A percentile compares a stretch with the other conserved stretches of the same genome.
Conservation (phyloP, 2,797 vertebrate genomes). For the Propithecus perrieri region DNA sequence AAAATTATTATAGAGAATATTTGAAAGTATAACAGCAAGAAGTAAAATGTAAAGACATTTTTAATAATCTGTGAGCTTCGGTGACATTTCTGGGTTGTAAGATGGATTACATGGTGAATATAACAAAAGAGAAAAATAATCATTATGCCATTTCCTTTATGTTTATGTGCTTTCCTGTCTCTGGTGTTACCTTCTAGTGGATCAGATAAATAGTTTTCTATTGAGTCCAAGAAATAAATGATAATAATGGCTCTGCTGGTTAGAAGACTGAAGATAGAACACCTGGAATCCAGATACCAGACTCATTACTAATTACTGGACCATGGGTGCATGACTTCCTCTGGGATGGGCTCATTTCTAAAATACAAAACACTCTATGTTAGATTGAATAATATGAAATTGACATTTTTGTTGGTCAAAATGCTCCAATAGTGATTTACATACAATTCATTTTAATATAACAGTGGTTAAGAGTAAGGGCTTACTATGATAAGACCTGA, state of each 20-base stretch:
- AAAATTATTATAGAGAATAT: not conserved
- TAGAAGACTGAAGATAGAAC: not conserved
- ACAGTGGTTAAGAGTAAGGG: not conserved
- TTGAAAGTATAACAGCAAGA: not conserved
- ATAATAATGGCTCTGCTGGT: not conserved
- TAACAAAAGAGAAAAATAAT: not conserved
- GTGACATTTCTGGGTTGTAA: not conserved
- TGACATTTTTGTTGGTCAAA: constrained; percentile 16
- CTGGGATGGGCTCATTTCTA: not conserved
- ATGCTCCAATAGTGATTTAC: not conserved
- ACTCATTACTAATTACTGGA: not conserved
- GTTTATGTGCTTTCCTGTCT: not conserved
- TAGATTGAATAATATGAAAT: not conserved
- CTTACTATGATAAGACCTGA: not conserved
- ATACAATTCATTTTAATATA: not conserved
- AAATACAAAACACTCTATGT: not conserved
- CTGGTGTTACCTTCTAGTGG: not conserved
- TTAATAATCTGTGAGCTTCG: constrained; percentile 26
- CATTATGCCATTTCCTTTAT: not conserved
- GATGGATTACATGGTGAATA: not conserved
- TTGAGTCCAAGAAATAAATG: constrained; percentile 23
- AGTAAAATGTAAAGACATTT: not conserved
- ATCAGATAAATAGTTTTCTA: constrained; percentile 46
- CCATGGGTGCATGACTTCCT: not conserved
- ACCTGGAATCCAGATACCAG: not conserved